Evolutionary conservation across 1,140 invertebrate genomes (phyloP).

Genomic region (Centruroides sculpturatus): DNA sequence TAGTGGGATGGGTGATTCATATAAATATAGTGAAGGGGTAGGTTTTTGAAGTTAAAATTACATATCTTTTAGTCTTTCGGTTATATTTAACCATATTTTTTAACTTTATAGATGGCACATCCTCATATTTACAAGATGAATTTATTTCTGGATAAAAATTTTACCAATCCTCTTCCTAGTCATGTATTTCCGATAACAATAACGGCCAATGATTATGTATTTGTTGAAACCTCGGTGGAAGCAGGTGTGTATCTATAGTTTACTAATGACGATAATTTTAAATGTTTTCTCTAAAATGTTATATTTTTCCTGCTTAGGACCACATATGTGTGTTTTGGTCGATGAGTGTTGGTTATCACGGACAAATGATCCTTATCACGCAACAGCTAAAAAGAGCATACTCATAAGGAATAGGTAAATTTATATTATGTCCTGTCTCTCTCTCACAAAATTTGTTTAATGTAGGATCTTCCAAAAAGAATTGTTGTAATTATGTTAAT

Average conservation of each 20-base stretch:
- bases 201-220: constrained; percentile 8
- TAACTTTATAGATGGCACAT: too few relatives aligned
- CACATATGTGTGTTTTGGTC: constrained; percentile 5
- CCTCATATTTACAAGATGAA: too few relatives aligned
- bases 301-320: constrained; percentile 1
- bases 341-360: constrained; percentile 13
- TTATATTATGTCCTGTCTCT: background rate
- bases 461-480: too few relatives aligned
- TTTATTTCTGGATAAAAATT: too few relatives aligned
- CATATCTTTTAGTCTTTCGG: too few relatives aligned
- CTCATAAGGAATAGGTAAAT: constrained; percentile 11
- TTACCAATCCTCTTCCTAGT: too few relatives aligned
- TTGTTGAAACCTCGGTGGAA: constrained; percentile 8
- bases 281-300: background rate
- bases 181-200: constrained; percentile 8
- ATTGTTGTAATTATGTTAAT: too few relatives aligned
- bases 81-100: too few relatives aligned
- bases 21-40: too few relatives aligned
- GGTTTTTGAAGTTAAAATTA: too few relatives aligned
- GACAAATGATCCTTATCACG: background rate
- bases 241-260: background rate
- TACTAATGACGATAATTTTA: background rate
- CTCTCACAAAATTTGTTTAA: too few relatives aligned
- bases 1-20: background rate
- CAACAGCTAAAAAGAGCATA: constrained; percentile 2